Conservation (phyloP, 2,113 vertebrate species). For the Scartelaos histophorus region DNA sequence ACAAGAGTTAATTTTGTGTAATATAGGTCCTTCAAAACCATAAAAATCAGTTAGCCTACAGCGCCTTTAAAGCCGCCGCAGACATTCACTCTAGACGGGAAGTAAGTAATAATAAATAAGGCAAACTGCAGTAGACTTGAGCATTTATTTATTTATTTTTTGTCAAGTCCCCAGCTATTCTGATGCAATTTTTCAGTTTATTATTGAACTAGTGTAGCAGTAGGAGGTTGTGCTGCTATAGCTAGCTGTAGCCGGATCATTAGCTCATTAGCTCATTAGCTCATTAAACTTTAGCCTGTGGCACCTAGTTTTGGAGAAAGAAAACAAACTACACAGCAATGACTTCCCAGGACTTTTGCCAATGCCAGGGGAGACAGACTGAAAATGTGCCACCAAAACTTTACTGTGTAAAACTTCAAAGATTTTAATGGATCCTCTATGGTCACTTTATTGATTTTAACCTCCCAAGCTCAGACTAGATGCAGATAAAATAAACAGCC, state of each 20-base stretch:
- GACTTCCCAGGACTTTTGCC: constrained; percentile 13
- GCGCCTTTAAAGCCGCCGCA: neutral
- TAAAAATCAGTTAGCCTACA: too few species aligned
- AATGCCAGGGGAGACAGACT: neutral
- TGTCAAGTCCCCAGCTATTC: constrained; percentile 1
- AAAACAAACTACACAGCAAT: constrained; percentile 15
- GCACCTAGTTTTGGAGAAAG: constrained; percentile 12
- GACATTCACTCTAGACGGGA: neutral
- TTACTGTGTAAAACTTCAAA: neutral
- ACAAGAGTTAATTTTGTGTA: too few species aligned
- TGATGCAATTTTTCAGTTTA: constrained; percentile 15
- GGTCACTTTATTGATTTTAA: neutral
- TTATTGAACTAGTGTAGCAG: constrained; percentile 4
- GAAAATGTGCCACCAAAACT: neutral
- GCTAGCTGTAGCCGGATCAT: constrained; percentile 28
- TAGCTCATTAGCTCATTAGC: constrained; percentile 44
- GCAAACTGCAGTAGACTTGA: neutral
- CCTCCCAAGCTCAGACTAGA: neutral
- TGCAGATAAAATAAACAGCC: neutral
- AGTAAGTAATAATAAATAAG: neutral
- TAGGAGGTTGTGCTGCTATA: constrained; percentile 13
- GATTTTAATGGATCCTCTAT: neutral
- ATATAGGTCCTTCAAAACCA: too few species aligned
- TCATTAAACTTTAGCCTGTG: constrained; percentile 36
- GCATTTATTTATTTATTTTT: neutral